phyloP scores from a whole-genome alignment of 2,888 invertebrate species.

The Ferdinandea cuprea region DNA sequence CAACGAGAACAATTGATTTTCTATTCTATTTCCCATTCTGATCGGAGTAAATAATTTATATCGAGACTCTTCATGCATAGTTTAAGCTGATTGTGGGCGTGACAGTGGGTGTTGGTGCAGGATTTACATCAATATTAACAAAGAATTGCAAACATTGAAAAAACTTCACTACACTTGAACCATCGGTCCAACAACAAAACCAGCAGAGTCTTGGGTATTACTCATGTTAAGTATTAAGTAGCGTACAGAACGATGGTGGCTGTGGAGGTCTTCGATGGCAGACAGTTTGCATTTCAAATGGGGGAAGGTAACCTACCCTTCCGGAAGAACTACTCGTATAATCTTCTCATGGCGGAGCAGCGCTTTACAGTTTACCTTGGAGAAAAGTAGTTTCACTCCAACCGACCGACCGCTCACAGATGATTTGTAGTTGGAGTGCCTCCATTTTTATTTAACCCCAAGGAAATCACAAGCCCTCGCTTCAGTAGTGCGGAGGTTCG shows the following conservation, averaged over 20 bases:
- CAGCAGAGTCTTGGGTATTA: conserved; percentile 38
- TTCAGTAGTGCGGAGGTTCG: neutral
- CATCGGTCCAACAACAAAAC: conserved; percentile 28
- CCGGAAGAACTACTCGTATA: conserved; percentile 46
- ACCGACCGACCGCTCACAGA: conserved; percentile 58
- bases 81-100: conserved; percentile 42
- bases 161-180: conserved; percentile 27
- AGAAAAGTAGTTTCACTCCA: conserved; percentile 40
- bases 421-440: conserved; percentile 63
- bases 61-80: conserved; percentile 61
- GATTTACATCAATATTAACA: conserved; percentile 72
- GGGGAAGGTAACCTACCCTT: conserved; percentile 47
- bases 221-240: conserved; percentile 60
- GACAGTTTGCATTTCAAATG: conserved; percentile 62
- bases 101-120: conserved; percentile 3
- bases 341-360: conserved; percentile 33
- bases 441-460: conserved; percentile 69
- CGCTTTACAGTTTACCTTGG: conserved; percentile 45
- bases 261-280: neutral
- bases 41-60: conserved; percentile 68
- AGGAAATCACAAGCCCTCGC: conserved; percentile 63
- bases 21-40: conserved; percentile 19
- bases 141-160: conserved; percentile 60
- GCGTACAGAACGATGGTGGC: neutral
- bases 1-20: conserved; percentile 69